Base-by-base conservation (phyloP, 1,140 invertebrate species). In the Hyles euphorbiae region DNA sequence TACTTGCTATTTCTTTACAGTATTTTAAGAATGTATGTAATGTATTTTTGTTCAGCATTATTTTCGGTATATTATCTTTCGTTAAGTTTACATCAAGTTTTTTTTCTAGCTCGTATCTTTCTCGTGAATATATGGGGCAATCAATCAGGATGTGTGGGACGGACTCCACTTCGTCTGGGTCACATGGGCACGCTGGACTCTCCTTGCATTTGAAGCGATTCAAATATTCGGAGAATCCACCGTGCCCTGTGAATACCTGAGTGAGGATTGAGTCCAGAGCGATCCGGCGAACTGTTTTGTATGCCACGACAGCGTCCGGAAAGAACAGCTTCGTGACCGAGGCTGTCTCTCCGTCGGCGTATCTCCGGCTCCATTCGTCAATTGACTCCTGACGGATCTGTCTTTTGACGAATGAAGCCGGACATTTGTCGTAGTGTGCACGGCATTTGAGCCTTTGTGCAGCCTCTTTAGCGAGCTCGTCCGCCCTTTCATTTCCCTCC, bases 221-320 rank as follows among this genome's bases (percentile, higher is more conserved):
- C 12, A 47, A 47, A 10, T 47, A 47, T 8, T n/a, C 46, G 46
- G 10, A 3, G 46, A 12, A 12, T 4, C 46, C 46, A 3, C 46
- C 46, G 10, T 11, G 3, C 10, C 46, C 2, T 5, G 12, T 11
- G 12, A n/a, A 47, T 5, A 12, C 10, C 12, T 12, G 10, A 5
- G 46, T 47, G 6, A 47, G 12, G 10, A 11, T n/a, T 11, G 2
- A 5, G 10, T 47, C 46, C 12, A 9, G 10, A 46, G 10, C 22
- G 46, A 6, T 32, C 57, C 6, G 40, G 53, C 45, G 43, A 58
- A 44, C 46, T 47, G 10, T n/a, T 5, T 5, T 47, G 46, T 11
- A n/a, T n/a, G 46, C 46, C 12, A 8, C 10, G 10, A n/a, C 46
- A n/a, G 48, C 48, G 12, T 50, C 32, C 6, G 48, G 48, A 11